A percentile compares a stretch with the other conserved stretches of the same genome.
These are phyloP conservation scores for Drosophila cracens DNA, from an alignment of 2,888 invertebrate genomes.

Conservation along the genomic window DNA sequence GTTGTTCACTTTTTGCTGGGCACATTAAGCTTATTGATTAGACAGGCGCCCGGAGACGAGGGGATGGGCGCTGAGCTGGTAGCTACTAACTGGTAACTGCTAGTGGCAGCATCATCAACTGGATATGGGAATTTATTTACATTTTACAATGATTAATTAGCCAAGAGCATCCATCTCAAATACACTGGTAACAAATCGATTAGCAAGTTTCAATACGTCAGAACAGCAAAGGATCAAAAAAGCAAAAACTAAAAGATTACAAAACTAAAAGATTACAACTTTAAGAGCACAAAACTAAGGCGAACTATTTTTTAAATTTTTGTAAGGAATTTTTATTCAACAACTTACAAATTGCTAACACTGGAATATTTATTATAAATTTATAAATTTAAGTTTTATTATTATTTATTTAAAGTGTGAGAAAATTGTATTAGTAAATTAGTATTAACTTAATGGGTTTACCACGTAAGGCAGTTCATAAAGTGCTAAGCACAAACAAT, in stretches of 20 bases:
- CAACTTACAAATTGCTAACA: neutral
- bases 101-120: neutral
- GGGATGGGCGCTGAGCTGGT: neutral
- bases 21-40: constrained; percentile 61
- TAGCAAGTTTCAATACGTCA: neutral
- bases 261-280: neutral
- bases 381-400: neutral
- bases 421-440: neutral
- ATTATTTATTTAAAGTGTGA: neutral
- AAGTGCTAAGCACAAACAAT: constrained; percentile 22
- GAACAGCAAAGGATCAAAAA: neutral
- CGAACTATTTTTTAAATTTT: neutral
- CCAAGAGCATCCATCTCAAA: constrained; percentile 7
- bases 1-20: constrained; percentile 43
- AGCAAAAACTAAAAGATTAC: neutral
- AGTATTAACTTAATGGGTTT: neutral
- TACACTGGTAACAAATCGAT: constrained; percentile 3
- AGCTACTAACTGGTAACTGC: constrained; percentile 6
- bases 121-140: constrained; percentile 47
- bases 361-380: neutral
- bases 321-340: no score
- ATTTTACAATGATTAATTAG: constrained; percentile 69
- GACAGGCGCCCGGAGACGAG: neutral
- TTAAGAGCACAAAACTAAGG: neutral
- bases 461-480: constrained; percentile 4